Evolutionary conservation across 2,797 vertebrate species (phyloP).

Genomic region (Erithacus rubecula): DNA sequence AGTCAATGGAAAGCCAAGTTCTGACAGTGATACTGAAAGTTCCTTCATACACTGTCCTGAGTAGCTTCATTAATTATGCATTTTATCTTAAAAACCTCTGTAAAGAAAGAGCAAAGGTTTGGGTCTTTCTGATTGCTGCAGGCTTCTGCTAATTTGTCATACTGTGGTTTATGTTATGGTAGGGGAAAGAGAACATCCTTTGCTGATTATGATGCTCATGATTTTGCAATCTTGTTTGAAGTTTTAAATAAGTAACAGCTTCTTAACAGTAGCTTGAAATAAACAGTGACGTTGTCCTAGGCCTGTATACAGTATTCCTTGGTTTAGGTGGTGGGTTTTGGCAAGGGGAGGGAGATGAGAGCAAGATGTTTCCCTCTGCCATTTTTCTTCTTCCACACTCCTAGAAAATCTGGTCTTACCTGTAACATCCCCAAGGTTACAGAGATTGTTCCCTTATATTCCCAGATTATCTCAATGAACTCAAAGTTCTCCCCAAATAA

Average conservation of each 20-base stretch:
- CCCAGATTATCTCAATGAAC: not conserved
- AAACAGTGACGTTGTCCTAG: not conserved
- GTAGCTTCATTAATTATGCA: not conserved
- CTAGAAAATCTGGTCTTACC: not conserved
- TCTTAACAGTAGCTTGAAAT: constrained; percentile 48
- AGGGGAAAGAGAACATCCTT: not conserved
- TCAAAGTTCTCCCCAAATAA: not conserved
- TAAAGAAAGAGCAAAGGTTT: constrained; percentile 37
- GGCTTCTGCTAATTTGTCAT: constrained; percentile 17
- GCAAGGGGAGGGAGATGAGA: not conserved
- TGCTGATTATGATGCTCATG: not conserved
- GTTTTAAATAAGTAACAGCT: constrained; percentile 35
- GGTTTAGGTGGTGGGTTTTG: constrained; percentile 6
- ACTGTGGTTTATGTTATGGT: not conserved
- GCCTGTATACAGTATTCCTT: not conserved
- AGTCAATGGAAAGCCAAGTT: not conserved
- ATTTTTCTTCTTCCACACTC: not conserved
- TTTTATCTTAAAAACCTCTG: constrained; percentile 30
- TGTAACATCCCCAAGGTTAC: not conserved
- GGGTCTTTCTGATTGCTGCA: not conserved
- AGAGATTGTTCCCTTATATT: not conserved
- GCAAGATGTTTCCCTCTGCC: not conserved
- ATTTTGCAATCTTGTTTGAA: constrained; percentile 42
- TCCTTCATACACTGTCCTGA: not conserved
- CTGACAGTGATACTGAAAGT: not conserved